Conservation (phyloP, 1,140 invertebrate species). For the Ceratina calcarata region DNA sequence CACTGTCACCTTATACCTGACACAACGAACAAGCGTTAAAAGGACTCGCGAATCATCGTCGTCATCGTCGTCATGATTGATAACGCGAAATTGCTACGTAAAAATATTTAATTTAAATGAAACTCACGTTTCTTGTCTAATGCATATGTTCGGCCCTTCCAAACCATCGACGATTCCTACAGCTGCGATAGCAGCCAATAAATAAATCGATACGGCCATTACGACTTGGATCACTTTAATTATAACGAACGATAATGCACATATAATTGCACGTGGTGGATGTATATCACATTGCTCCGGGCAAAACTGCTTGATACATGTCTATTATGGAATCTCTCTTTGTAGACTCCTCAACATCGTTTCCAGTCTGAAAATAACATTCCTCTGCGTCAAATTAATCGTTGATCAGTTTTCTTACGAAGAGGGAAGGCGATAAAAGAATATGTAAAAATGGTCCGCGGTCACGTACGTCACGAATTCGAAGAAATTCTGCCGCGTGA, state of each 20-base stretch:
- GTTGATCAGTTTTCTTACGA: neutral
- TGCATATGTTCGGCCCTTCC: slow-evolving; percentile 77
- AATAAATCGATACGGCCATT: slow-evolving; percentile 46
- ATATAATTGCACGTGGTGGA: neutral
- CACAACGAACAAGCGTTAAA: neutral
- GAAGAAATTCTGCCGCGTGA: neutral
- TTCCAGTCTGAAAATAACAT: slow-evolving; percentile 12
- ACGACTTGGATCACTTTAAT: neutral
- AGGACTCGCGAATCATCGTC: neutral
- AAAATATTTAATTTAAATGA: neutral
- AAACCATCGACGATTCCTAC: slow-evolving; percentile 54
- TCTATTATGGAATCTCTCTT: neutral
- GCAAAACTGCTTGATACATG: too few species aligned
- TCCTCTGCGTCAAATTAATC: neutral
- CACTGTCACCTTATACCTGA: slow-evolving; percentile 87
- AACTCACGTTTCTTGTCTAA: slow-evolving; percentile 73
- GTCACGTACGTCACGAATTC: neutral
- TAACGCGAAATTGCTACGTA: neutral
- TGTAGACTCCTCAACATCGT: neutral
- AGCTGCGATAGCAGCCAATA: slow-evolving; percentile 31
- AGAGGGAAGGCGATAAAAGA: neutral
- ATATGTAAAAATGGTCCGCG: neutral
- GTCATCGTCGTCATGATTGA: neutral
- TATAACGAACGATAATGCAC: too few species aligned
- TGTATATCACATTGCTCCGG: slow-evolving; percentile 17